Evolutionary conservation across 2,113 vertebrate genomes (phyloP).

Genomic region (Plecturocebus donacophilus): DNA sequence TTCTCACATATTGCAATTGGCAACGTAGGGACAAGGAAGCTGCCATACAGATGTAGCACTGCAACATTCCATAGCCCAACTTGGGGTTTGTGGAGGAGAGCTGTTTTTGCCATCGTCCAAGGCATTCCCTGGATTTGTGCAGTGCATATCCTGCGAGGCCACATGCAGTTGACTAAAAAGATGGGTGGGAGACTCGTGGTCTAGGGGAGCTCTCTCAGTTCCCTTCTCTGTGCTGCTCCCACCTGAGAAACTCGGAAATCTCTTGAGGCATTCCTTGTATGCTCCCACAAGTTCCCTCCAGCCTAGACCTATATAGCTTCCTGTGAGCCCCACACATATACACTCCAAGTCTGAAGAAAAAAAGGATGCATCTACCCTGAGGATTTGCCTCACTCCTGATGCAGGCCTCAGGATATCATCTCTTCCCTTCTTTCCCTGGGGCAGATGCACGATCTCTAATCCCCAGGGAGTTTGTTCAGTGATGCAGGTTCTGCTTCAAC

Average conservation of each 20-base stretch:
- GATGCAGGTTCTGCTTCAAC: too few relatives aligned
- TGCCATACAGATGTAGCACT: background rate
- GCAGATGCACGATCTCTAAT: background rate
- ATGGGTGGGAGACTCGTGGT: too few relatives aligned
- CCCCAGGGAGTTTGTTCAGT: too few relatives aligned
- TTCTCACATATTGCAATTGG: fast-evolving
- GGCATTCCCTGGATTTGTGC: background rate
- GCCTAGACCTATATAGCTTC: background rate
- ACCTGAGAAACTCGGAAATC: background rate
- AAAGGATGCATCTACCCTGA: background rate
- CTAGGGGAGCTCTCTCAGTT: background rate
- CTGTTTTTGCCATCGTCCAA: background rate
- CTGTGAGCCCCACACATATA: background rate
- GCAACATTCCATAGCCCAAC: background rate
- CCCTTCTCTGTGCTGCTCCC: background rate
- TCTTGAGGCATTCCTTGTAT: too few relatives aligned
- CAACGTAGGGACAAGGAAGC: background rate
- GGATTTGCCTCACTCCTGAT: background rate
- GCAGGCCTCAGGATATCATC: background rate
- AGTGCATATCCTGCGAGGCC: background rate
- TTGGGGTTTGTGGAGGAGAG: background rate
- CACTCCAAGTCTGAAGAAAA: background rate
- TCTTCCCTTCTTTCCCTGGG: background rate
- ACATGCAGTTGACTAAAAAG: background rate
- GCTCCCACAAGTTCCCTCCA: background rate